Percentiles rank a stretch among this genome's conserved stretches.
Conservation (phyloP, 2,113 vertebrate genomes). For the Empidonax traillii region DNA sequence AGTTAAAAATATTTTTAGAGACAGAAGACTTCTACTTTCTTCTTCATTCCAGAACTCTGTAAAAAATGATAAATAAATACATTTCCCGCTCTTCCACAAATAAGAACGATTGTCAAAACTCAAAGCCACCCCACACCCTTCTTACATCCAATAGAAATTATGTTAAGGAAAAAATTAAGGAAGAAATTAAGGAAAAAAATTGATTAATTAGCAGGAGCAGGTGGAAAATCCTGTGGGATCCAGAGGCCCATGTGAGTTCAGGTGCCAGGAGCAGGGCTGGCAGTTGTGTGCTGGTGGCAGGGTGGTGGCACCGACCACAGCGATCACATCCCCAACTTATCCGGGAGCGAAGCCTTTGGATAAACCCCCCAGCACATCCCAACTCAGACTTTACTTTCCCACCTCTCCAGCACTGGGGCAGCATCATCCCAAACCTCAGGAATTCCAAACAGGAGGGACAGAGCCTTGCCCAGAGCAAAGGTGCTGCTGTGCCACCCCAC, state of each 20-base stretch:
- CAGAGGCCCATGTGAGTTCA: not conserved
- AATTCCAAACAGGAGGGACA: not conserved
- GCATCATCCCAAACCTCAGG: not conserved
- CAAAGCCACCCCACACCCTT: not conserved
- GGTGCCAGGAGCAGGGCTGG: not conserved
- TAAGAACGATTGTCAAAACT: not conserved
- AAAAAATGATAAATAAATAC: not conserved
- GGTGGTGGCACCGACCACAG: not conserved
- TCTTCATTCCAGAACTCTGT: not conserved
- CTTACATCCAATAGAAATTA: not conserved
- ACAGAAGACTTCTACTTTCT: not conserved
- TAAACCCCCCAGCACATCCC: not conserved
- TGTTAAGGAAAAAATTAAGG: not conserved
- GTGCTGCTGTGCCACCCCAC: not conserved
- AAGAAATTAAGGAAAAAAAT: not conserved
- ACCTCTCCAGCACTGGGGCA: not conserved
- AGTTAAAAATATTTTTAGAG: not conserved
- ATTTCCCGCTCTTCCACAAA: not conserved
- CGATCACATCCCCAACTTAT: not conserved
- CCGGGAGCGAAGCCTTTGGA: not conserved
- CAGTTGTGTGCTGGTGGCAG: conserved; percentile 15
- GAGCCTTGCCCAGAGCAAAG: not conserved
- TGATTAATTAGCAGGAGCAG: not conserved
- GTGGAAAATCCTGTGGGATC: not conserved
- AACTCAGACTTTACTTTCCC: conserved; percentile 45